Evolutionary conservation across 1,140 invertebrate genomes (phyloP).

Genomic region (Polypedilum vanderplanki): DNA sequence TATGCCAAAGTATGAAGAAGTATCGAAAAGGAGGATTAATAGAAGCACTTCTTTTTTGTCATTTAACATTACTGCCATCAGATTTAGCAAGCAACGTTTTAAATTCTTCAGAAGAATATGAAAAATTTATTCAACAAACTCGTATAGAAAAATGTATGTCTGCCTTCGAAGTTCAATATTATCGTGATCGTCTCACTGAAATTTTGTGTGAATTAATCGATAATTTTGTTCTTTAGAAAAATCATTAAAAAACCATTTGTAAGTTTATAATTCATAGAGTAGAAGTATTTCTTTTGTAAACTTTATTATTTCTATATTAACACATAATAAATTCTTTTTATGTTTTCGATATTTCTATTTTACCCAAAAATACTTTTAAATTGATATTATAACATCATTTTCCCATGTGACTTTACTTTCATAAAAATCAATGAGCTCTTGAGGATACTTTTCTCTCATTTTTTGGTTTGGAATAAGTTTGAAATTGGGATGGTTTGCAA

Average conservation of each 20-base stretch:
- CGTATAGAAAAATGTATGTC: constrained; percentile 46
- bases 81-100: constrained; percentile 41
- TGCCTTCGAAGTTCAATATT: constrained; percentile 43
- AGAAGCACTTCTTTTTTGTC: constrained; percentile 47
- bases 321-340: too few species aligned
- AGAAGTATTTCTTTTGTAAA: too few species aligned
- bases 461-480: not conserved
- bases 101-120: constrained; percentile 40
- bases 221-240: constrained; percentile 39
- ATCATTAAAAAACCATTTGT: too few species aligned
- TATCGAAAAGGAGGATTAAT: constrained; percentile 46
- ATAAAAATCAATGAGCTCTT: not conserved
- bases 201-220: constrained; percentile 48
- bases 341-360: too few species aligned
- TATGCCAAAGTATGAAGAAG: constrained; percentile 43
- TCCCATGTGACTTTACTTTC: not conserved
- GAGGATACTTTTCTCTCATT: not conserved
- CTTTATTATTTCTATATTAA: too few species aligned
- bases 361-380: too few species aligned
- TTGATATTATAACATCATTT: too few species aligned
- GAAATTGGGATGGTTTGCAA: not conserved
- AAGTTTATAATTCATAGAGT: too few species aligned
- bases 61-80: constrained; percentile 42
- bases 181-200: constrained; percentile 43
- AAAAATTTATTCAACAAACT: constrained; percentile 43